These are phyloP conservation scores for Athetis lepigone DNA, from an alignment of 2,888 invertebrate genomes.

Conservation along the genomic window DNA sequence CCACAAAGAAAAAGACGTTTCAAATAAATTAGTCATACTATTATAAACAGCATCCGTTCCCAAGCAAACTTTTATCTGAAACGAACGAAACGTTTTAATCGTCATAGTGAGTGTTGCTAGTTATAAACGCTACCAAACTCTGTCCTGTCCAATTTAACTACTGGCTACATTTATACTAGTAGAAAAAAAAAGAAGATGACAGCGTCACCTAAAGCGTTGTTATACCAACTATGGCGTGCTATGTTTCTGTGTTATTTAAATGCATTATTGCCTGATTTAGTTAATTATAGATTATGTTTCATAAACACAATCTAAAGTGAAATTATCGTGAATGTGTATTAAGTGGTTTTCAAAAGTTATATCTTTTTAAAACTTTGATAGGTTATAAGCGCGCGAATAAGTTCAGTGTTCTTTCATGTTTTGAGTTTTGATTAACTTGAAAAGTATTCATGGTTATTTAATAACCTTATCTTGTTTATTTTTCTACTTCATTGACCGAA, in stretches of 20 bases:
- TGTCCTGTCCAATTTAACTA: not conserved
- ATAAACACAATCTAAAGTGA: not conserved
- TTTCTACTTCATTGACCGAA: not conserved
- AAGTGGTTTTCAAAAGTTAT: conserved; percentile 5
- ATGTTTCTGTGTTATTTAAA: conserved; percentile 21
- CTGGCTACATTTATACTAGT: conserved; percentile 26
- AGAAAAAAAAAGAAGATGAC: conserved; percentile 42
- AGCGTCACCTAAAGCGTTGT: conserved; percentile 38
- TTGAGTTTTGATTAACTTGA: not conserved
- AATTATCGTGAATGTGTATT: not conserved
- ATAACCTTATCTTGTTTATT: not conserved
- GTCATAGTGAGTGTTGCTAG: conserved; percentile 37
- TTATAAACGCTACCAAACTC: not conserved
- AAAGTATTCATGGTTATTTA: not conserved
- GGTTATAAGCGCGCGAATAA: conserved; percentile 58
- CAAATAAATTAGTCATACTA: too few relatives aligned
- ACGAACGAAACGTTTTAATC: conserved; percentile 3
- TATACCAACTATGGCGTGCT: conserved; percentile 18
- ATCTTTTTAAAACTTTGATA: conserved; percentile 19
- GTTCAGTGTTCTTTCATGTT: conserved; percentile 20
- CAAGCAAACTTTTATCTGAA: too few relatives aligned
- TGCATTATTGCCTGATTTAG: not conserved
- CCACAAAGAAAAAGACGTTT: too few relatives aligned
- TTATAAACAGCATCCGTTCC: too few relatives aligned
- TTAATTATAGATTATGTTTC: not conserved